Evolutionary conservation across 2,797 vertebrate genomes (phyloP).

Genomic region (Channa striata): DNA sequence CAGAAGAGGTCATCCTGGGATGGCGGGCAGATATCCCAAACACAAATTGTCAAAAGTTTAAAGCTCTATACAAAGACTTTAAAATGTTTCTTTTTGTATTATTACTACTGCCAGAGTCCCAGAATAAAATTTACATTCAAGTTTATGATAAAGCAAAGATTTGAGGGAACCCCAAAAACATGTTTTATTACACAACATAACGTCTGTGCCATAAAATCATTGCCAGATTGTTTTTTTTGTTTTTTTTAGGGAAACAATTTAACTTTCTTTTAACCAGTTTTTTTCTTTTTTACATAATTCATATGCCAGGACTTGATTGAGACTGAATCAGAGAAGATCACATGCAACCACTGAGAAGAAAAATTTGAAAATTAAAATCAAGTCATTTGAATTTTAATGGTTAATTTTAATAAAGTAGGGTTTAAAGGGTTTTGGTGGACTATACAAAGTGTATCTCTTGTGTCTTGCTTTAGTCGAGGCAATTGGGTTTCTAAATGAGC

Average conservation of each 20-base stretch:
- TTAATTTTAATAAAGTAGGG: conserved; percentile 6
- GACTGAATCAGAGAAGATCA: conserved; percentile 22
- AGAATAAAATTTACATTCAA: conserved; percentile 11
- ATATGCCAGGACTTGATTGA: conserved; percentile 25
- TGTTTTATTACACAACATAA: conserved; percentile 26
- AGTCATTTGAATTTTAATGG: conserved; percentile 12
- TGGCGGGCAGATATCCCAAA: conserved; percentile 50
- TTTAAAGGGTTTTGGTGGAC: conserved; percentile 10
- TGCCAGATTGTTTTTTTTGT: conserved; percentile 8
- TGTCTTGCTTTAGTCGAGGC: conserved; percentile 42
- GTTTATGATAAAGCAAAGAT: conserved; percentile 18
- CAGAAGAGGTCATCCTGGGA: conserved; percentile 53
- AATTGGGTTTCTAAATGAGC: conserved; percentile 19
- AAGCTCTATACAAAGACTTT: conserved; percentile 49
- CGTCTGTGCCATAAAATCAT: conserved; percentile 44
- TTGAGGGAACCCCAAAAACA: conserved; percentile 34
- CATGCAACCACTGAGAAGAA: conserved; percentile 10
- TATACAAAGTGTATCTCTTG: conserved; percentile 26
- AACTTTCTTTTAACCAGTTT: conserved; percentile 8
- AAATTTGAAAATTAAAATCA: background rate
- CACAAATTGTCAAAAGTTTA: conserved; percentile 74
- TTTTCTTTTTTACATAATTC: background rate
- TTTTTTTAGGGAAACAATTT: conserved; percentile 7
- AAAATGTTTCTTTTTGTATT: conserved; percentile 35
- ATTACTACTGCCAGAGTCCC: conserved; percentile 36